Conservation (phyloP, 37 sponge, comb jelly and placozoan species). For the Oopsacas minuta region DNA sequence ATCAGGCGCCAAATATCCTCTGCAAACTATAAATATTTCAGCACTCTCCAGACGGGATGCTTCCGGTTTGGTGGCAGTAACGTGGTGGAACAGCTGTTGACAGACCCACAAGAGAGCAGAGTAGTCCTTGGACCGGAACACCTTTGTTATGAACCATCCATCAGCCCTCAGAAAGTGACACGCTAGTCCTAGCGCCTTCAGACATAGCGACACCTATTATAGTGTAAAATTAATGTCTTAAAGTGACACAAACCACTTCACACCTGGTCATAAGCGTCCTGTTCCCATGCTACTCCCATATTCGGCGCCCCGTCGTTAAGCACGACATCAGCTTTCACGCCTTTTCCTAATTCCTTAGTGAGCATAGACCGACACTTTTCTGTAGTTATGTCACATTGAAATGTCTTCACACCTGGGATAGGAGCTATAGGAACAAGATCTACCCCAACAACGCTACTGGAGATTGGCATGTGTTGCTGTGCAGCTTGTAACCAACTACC, state of each 20-base stretch:
- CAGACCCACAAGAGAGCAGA: constrained; percentile 78
- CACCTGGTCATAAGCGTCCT: constrained; percentile 91
- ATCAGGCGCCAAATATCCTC: constrained; percentile 72
- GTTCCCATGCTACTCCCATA: constrained; percentile 88
- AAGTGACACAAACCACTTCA: background rate
- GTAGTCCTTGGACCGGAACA: constrained; percentile 95
- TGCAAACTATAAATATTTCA: constrained; percentile 93
- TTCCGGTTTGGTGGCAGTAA: constrained; percentile 90
- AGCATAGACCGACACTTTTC: constrained; percentile 46
- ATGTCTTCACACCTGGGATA: constrained; percentile 69
- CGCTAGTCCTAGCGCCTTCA: constrained; percentile 80
- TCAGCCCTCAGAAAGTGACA: constrained; percentile 60
- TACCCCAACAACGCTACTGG: constrained; percentile 75
- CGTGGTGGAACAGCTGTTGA: constrained; percentile 86
- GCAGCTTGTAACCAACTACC: constrained; percentile 97
- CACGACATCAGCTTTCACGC: constrained; percentile 85
- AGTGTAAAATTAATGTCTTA: background rate
- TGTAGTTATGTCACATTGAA: constrained; percentile 87
- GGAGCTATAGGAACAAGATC: constrained; percentile 88
- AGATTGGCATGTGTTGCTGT: constrained; percentile 74
- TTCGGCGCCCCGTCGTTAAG: constrained; percentile 98
- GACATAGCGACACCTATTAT: constrained; percentile 36
- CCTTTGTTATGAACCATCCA: constrained; percentile 92
- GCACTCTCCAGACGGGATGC: constrained; percentile 92
- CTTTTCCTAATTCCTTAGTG: constrained; percentile 46